phyloP scores from a whole-genome alignment of 2,888 invertebrate genomes.

The Pseudococcus jackbeardsleyi region DNA sequence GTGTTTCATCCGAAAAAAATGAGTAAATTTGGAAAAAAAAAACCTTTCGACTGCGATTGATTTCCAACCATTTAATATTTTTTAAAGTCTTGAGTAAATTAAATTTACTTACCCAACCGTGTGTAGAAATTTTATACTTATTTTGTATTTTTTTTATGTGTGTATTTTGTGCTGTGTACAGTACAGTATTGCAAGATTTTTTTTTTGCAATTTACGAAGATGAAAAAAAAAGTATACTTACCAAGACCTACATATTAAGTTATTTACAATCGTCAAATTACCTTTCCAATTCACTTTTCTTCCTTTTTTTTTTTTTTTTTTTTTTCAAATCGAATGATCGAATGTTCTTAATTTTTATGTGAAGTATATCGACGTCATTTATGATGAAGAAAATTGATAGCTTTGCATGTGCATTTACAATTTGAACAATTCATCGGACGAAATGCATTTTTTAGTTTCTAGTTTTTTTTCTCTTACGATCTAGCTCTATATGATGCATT shows the following conservation, averaged over 20 bases:
- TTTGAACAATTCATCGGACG: neutral
- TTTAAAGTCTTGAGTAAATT: constrained; percentile 47
- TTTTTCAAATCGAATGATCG: neutral
- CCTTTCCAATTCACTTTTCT: neutral
- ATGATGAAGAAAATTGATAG: neutral
- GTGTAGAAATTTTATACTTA: constrained; percentile 20
- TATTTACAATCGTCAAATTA: neutral
- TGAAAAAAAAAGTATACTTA: too few species aligned
- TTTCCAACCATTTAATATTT: constrained; percentile 32
- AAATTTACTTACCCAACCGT: constrained; percentile 13
- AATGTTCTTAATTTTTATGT: constrained; percentile 7
- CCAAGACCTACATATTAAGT: too few species aligned
- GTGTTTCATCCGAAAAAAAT: neutral
- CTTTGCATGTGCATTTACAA: constrained; percentile 26
- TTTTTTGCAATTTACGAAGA: neutral
- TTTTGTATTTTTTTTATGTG: constrained; percentile 1
- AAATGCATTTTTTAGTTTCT: constrained; percentile 4
- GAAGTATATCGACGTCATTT: neutral
- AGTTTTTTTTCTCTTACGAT: neutral
- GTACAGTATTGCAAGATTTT: constrained; percentile 12
- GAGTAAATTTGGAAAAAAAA: neutral
- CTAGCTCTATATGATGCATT: constrained; percentile 25
- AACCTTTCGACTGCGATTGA: neutral
- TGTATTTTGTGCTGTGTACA: neutral
- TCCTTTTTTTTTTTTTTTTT: neutral